Evolutionary conservation across 2,113 vertebrate genomes (phyloP), one percentile per base, ranked within the genome.

Genomic region (Platichthys stellatus): DNA sequence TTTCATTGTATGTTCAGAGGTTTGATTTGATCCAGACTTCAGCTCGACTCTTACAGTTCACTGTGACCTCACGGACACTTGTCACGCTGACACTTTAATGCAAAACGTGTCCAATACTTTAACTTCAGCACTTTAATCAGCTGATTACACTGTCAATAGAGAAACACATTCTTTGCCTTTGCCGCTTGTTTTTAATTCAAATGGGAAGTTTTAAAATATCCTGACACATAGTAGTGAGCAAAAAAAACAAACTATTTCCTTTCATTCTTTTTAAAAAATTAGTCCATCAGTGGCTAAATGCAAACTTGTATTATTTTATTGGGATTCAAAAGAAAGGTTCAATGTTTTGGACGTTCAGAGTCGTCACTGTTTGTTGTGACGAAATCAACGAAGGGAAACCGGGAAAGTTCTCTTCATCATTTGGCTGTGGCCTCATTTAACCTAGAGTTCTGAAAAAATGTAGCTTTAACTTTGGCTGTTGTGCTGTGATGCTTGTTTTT

Each of bases 401-500:
- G 23, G 21, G 51, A 51, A 0, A 21, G 72, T 51, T 43, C 11
- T 43, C 40, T 11, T 78, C 43, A 68, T 59, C 12, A 45, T 7
- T 67, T 21, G 21, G 59, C 69, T 68, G 62, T 64, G 49, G 40
- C n/a, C 58, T 76, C 61, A 21, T 14, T 63, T 72, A 43, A 79
- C 62, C 40, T 72, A 58, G 21, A 26, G 58, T 54, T 63, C 79
- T 74, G 67, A 69, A 59, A 77, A 31, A 43, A 49, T 62, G 28
- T 61, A 57, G 76, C 67, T 89, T 91, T 80, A 69, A 64, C 18
- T 60, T 31, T 72, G 47, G 69, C 71, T 62, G 23, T 45, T 84
- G 71, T 89, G 86, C 80, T 87, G 86, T 89, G 83, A 84, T 47
- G 61, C 51, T 73, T 85, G 69, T 66, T 20, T 53, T 20, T 31